Evolutionary conservation across 2,797 vertebrate species (phyloP).

Genomic region (Onychomys arenicola): DNA sequence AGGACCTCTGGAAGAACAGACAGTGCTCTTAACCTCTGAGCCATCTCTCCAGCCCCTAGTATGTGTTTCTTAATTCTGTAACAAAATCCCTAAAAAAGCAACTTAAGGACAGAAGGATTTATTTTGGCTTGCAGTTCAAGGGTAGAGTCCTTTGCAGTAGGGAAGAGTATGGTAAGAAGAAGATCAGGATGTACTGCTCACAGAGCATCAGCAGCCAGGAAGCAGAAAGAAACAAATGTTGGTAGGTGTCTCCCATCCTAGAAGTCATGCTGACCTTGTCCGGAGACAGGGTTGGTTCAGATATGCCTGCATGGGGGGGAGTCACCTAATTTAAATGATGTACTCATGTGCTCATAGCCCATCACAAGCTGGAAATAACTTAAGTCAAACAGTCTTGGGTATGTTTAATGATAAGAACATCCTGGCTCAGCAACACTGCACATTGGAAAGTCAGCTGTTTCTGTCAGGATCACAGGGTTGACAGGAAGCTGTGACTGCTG

Average conservation of each 20-base stretch:
- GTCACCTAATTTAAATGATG: not conserved
- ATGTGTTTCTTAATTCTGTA: not conserved
- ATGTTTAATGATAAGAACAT: not conserved
- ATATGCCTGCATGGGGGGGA: not conserved
- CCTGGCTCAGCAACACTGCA: not conserved
- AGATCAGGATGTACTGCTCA: not conserved
- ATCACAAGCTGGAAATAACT: not conserved
- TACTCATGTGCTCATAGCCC: too few species aligned
- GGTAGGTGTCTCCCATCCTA: not conserved
- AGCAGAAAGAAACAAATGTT: not conserved
- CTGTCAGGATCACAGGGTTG: too few species aligned
- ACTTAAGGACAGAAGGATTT: not conserved
- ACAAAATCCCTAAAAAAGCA: not conserved
- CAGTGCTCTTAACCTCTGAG: too few species aligned
- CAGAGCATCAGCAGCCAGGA: not conserved
- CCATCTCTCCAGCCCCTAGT: too few species aligned
- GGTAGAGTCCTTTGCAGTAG: accelerated
- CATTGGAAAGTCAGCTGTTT: not conserved
- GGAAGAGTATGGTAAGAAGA: too few species aligned
- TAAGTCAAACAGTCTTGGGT: not conserved
- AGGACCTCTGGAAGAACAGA: too few species aligned
- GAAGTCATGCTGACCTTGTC: not conserved
- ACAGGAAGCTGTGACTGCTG: not conserved
- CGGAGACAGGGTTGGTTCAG: not conserved
- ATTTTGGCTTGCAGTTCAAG: not conserved